Conservation (phyloP, 92 coral and sea anemone genomes). For the Parazoanthus darwini region DNA sequence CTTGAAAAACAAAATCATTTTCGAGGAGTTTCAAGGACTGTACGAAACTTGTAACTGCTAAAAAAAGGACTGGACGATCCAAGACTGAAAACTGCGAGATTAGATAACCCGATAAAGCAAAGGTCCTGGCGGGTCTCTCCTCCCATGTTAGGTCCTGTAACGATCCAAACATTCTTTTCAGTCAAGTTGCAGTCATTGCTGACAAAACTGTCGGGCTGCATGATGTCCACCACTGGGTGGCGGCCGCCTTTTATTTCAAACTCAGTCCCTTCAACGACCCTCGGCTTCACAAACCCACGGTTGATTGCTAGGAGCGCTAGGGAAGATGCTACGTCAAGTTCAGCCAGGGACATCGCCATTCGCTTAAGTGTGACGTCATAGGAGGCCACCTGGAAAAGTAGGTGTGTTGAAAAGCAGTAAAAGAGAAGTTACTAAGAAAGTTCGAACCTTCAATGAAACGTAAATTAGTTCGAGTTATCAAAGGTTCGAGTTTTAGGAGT, state of each 20-base stretch:
- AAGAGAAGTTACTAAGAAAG: background rate
- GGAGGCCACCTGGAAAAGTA: conserved; percentile 59
- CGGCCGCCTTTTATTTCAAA: conserved; percentile 76
- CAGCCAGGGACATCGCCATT: conserved; percentile 73
- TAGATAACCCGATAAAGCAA: background rate
- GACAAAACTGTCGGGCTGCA: conserved; percentile 87
- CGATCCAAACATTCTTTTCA: conserved; percentile 76
- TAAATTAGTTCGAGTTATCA: too few species aligned
- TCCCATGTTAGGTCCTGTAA: conserved; percentile 92
- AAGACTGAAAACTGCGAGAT: too few species aligned
- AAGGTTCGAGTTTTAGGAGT: too few species aligned
- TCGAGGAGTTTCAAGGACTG: too few species aligned
- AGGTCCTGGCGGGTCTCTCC: conserved; percentile 49
- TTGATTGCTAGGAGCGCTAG: conserved; percentile 74
- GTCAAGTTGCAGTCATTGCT: conserved; percentile 74
- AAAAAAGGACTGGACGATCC: too few species aligned
- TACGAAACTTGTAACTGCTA: too few species aligned
- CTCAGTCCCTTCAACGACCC: conserved; percentile 44
- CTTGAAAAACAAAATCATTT: too few species aligned
- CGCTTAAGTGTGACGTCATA: conserved; percentile 69
- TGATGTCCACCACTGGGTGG: conserved; percentile 86
- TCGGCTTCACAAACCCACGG: conserved; percentile 75
- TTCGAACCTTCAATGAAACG: too few species aligned
- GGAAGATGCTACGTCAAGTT: conserved; percentile 78
- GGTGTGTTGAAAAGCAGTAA: too few species aligned